Percentiles rank a stretch among this genome's conserved stretches.
Evolutionary conservation across 2,113 vertebrate genomes (phyloP).

Genomic region (Pedionomus torquatus): DNA sequence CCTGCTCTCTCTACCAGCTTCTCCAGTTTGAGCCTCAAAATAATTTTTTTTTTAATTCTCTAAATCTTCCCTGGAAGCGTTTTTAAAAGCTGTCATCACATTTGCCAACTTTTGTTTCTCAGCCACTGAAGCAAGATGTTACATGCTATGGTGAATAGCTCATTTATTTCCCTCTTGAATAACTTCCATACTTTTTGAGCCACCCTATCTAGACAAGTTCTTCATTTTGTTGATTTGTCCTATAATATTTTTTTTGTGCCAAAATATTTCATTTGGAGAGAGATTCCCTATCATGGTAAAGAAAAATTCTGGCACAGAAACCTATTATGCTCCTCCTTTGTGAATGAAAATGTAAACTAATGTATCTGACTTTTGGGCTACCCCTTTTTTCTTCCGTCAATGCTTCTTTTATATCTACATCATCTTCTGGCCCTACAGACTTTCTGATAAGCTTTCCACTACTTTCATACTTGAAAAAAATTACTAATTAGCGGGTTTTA

Average conservation of each 20-base stretch:
- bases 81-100: constrained; percentile 35
- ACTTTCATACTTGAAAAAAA: background rate
- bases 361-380: background rate
- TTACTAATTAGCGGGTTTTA: background rate
- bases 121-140: constrained; percentile 26
- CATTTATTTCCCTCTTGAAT: constrained; percentile 29
- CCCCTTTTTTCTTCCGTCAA: background rate
- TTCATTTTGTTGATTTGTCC: constrained; percentile 4
- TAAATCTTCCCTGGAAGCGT: constrained; percentile 35
- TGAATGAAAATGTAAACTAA: background rate
- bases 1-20: constrained; percentile 6
- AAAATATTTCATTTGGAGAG: background rate
- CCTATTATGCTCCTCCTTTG: background rate
- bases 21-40: background rate
- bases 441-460: background rate
- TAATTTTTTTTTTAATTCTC: constrained; percentile 9
- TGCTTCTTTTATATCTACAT: background rate
- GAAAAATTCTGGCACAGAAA: background rate
- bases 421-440: background rate
- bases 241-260: background rate
- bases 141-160: constrained; percentile 36
- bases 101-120: constrained; percentile 40
- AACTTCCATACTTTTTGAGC: background rate
- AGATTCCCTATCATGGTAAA: background rate
- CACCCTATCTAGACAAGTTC: background rate